Base-by-base conservation (phyloP, 2,113 vertebrate species). In the Muntiacus muntjak region DNA sequence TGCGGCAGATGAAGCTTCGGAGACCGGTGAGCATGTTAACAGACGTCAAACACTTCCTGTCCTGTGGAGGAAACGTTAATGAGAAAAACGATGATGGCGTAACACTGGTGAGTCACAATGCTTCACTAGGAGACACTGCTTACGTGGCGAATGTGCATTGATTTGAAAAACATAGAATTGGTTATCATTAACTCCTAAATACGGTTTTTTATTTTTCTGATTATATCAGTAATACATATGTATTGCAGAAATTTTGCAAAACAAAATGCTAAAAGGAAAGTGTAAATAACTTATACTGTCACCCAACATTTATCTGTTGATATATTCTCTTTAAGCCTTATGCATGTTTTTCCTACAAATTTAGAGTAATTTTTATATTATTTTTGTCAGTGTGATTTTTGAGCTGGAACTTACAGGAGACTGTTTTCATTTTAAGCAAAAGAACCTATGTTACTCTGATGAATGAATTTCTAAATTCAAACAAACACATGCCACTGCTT, bases 31-130 rank as follows among this genome's bases (percentile, higher is more conserved):
- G 97, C 30, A 99, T 99, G 99, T 97, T 99, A 43, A 98, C 99
- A 45, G 99, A 99, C 17, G 99, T 99, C 67, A 98, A 89, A 79
- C 99, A 99, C 97, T 99, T 99, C 87, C 88, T 99, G 85, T 98
- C 99, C 7, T 98, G 98, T 10, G 99, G 99, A 26, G 99, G 98
- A 76, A 99, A 98, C 0, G 98, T 99, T 83, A 99, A 99, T 93
- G 99, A 99, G 96, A 98, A 98, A 97, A 99, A 99, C 12, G 99
- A 99, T 8, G 99, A 99, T 0, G 99, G 99, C 16, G 99, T 99
- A 84, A 99, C 99, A 9, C 98, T 99, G 99, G 99, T 99, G 97
- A 99, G 99, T 98, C 25, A 52, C 9, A 8, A 0, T 12, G 2
- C n/a, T 17, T 54, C 33, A 7, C 25, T 55, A 45, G 21, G 50